Evolutionary conservation across 1,140 invertebrate genomes (phyloP), one percentile per base, ranked within the genome.

Genomic region (Diachasma alloeum): DNA sequence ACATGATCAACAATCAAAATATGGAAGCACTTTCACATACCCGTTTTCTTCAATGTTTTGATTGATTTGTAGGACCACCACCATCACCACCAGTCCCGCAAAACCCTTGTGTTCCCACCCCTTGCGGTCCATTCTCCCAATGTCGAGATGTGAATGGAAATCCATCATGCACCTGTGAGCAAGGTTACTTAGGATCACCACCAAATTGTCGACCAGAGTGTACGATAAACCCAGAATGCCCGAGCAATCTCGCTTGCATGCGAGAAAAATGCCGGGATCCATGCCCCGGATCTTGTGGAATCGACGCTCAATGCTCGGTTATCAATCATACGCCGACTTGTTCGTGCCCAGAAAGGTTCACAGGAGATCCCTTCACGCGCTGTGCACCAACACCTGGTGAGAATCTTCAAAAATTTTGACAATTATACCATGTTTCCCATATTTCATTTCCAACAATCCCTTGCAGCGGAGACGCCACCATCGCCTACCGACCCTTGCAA

Each of bases 121-220:
- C 91, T 24, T 92, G 92, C 84, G 91, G 92, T n/a, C 86, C 88
- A 13, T 89, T 90, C 79, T 88, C 71, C 1, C 56, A 70, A 46
- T 78, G 76, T 63, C 76, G 76, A 39, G 66, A 91, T 80, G 87
- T 90, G 66, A 89, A 90, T 75, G 91, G 92, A 69, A 85, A 88
- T 24, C 91, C 92, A 26, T 90, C 92, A 3, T 95, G 94, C 80
- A 91, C 91, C 80, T 95, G 94, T 85, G 86, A 92, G 71, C 83
- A 88, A 31, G 91, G 91, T 75, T 93, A 91, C 81, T 90, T 91
- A 36, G 92, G 92, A 48, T 81, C 86, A 63, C 92, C 93, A 72
- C 93, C 93, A 46, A 91, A 91, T 78, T 94, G 93, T 85, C 85
- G 92, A 75, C 93, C 93, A 9, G 93, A 94, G 87, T 95, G 94